phyloP scores from a whole-genome alignment of 2,888 invertebrate genomes.

The Drosophila fungiperda region DNA sequence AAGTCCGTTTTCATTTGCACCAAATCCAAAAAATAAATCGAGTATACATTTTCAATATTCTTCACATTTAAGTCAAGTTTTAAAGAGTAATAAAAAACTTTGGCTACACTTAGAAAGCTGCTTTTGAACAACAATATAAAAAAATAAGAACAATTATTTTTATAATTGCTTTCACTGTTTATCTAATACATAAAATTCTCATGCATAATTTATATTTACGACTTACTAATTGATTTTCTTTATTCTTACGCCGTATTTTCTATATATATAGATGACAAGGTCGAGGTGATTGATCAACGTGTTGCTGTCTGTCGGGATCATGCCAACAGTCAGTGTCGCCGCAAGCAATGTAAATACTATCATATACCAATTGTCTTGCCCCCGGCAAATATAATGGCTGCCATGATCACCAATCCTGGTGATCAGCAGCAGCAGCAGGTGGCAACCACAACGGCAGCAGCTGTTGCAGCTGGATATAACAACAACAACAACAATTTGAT shows the following conservation, averaged over 20 bases:
- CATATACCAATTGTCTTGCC: conserved; percentile 97
- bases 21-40: conserved; percentile 13
- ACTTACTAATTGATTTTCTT: conserved; percentile 21
- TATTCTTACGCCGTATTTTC: not conserved
- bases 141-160: conserved; percentile 48
- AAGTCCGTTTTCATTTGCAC: conserved; percentile 45
- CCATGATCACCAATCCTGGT: conserved; percentile 85
- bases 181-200: conserved; percentile 25
- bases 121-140: conserved; percentile 17
- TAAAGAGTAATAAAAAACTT: not conserved
- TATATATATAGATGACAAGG: conserved; percentile 91
- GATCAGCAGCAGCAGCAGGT: conserved; percentile 59
- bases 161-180: conserved; percentile 76
- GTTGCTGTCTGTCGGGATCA: conserved; percentile 98
- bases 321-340: conserved; percentile 96
- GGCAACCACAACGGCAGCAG: conserved; percentile 49
- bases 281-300: conserved; percentile 97
- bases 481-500: conserved; percentile 78
- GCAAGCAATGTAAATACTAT: conserved; percentile 98
- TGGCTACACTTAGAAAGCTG: conserved; percentile 17
- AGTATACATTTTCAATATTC: conserved; percentile 20
- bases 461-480: conserved; percentile 82
- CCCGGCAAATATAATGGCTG: conserved; percentile 91
- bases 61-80: conserved; percentile 22
- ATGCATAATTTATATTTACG: not conserved